Evolutionary conservation across 2,797 vertebrate species (phyloP).

Genomic region (Otus scops): DNA sequence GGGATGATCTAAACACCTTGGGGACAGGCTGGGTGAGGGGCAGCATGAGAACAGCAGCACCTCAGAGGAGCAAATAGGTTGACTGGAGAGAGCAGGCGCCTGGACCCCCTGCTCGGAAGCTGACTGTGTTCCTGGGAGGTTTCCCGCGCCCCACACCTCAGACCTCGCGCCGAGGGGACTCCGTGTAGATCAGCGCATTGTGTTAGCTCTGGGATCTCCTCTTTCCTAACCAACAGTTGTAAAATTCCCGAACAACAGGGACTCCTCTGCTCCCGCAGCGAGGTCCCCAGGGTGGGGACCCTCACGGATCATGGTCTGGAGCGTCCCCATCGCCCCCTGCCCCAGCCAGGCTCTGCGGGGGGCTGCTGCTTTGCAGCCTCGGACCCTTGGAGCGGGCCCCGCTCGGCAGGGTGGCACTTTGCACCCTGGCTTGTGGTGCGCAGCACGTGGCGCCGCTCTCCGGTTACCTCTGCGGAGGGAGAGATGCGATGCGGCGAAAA

Average conservation of each 20-base stretch:
- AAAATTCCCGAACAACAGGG: background rate
- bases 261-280: background rate
- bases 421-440: background rate
- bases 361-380: background rate
- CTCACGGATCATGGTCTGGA: background rate
- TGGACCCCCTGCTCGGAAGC: rapidly evolving
- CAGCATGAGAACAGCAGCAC: rapidly evolving
- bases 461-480: background rate
- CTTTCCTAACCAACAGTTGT: background rate
- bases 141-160: background rate
- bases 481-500: rapidly evolving
- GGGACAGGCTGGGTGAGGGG: background rate
- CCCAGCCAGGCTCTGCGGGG: rapidly evolving
- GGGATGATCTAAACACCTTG: rapidly evolving
- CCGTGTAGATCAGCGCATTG: rapidly evolving
- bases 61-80: background rate
- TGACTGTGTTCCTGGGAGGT: background rate
- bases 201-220: rapidly evolving
- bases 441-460: background rate
- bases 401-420: background rate
- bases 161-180: background rate
- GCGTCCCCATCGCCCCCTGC: background rate
- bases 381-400: rapidly evolving
- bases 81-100: rapidly evolving
- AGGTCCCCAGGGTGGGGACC: rapidly evolving